Percentiles rank a stretch among this genome's conserved stretches.
Evolutionary conservation across 2,113 vertebrate genomes (phyloP).

Genomic region (Chaetodon trifascialis): DNA sequence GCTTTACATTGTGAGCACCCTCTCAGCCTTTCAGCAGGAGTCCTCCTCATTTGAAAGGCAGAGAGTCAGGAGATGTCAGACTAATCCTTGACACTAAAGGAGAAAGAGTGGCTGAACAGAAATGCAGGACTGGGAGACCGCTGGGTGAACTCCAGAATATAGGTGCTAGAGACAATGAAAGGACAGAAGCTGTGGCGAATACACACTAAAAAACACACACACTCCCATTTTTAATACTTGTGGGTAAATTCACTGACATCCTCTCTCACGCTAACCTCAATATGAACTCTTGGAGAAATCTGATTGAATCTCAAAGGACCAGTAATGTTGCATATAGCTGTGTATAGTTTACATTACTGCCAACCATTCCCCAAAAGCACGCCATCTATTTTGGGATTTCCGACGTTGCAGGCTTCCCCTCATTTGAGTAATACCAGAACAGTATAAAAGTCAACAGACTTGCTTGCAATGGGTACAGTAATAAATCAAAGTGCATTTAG

Average conservation of each 20-base stretch:
- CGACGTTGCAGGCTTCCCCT: not conserved
- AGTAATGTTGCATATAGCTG: not conserved
- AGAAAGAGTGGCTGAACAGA: constrained; percentile 48
- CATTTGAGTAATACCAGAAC: not conserved
- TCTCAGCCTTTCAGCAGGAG: constrained; percentile 74
- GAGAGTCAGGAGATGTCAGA: constrained; percentile 75
- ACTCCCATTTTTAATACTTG: constrained; percentile 16
- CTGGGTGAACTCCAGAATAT: constrained; percentile 58
- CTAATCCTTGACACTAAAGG: constrained; percentile 76
- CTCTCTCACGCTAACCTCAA: constrained; percentile 26
- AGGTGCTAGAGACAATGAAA: constrained; percentile 40
- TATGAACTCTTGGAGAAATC: constrained; percentile 33
- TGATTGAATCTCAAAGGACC: not conserved
- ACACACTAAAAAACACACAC: not conserved
- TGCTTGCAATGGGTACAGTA: not conserved
- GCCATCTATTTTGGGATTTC: not conserved
- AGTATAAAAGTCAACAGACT: not conserved
- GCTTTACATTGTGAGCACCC: constrained; percentile 64
- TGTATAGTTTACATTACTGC: not conserved
- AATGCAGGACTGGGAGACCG: constrained; percentile 56
- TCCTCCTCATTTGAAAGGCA: constrained; percentile 74
- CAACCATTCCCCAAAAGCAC: not conserved
- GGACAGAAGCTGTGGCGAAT: constrained; percentile 1
- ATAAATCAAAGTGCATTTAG: not conserved
- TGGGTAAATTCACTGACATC: constrained; percentile 20